phyloP scores from a whole-genome alignment of 2,797 vertebrate genomes.

The Aplochiton taeniatus region DNA sequence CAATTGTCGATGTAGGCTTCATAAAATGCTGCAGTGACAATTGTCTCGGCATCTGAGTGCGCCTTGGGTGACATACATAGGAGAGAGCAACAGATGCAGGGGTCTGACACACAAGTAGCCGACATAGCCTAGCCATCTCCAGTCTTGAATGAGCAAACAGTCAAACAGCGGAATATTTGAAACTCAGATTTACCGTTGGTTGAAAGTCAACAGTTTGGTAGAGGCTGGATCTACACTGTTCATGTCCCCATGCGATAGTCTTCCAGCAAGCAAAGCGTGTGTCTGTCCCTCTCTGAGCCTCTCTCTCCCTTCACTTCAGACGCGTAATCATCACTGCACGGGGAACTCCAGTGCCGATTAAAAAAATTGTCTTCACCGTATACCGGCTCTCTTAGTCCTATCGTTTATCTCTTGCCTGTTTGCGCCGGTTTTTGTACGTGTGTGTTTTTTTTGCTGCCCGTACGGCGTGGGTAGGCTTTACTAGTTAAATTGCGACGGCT shows the following conservation, averaged over 20 bases:
- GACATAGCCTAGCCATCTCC: too few relatives aligned
- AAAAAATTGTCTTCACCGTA: conserved; percentile 3
- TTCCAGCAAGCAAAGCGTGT: conserved; percentile 56
- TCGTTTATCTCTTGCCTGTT: background rate
- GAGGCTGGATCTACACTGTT: conserved; percentile 79
- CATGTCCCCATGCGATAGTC: conserved; percentile 80
- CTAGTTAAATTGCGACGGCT: too few relatives aligned
- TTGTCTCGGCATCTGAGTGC: background rate
- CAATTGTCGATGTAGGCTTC: background rate
- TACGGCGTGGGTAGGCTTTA: background rate
- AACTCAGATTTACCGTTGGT: conserved; percentile 76
- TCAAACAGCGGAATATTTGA: conserved; percentile 8
- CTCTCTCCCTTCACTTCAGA: conserved; percentile 26
- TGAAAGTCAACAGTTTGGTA: conserved; percentile 86
- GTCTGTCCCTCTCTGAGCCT: conserved; percentile 1
- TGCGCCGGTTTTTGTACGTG: background rate
- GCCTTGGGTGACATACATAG: background rate
- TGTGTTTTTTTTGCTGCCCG: conserved; percentile 1
- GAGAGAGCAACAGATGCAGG: background rate
- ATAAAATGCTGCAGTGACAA: conserved; percentile 25
- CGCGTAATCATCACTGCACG: conserved; percentile 26
- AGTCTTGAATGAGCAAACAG: background rate
- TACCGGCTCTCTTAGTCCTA: background rate
- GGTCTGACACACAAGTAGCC: conserved; percentile 1
- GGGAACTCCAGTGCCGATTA: conserved; percentile 6